Conservation (phyloP, 2,797 vertebrate species). For the Borostomias antarcticus region DNA sequence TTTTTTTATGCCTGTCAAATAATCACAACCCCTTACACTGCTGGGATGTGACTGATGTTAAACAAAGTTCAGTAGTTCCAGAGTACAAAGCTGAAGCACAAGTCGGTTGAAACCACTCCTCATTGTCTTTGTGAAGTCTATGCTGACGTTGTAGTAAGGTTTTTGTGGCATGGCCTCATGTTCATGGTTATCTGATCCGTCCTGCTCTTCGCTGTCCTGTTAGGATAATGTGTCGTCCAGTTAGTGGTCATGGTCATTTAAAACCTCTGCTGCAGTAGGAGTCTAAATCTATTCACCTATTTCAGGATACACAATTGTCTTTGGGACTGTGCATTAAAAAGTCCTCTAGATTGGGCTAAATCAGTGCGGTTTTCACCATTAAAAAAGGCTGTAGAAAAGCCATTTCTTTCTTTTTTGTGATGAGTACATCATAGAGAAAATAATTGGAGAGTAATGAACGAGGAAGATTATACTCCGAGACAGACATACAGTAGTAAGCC, state of each 20-base stretch:
- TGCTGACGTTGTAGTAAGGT: neutral
- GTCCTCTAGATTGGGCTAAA: neutral
- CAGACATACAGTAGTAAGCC: slow-evolving; percentile 3
- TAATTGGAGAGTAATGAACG: neutral
- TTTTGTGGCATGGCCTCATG: slow-evolving; percentile 10
- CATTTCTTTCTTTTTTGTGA: neutral
- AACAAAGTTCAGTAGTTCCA: neutral
- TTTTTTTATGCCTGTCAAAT: slow-evolving; percentile 1
- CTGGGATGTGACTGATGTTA: slow-evolving; percentile 23
- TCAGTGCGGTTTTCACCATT: neutral
- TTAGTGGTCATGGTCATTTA: neutral
- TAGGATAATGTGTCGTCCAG: neutral
- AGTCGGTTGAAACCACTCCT: slow-evolving; percentile 12
- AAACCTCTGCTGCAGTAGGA: neutral
- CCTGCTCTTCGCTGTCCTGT: slow-evolving; percentile 18
- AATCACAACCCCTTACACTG: slow-evolving; percentile 19
- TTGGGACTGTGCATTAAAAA: slow-evolving; percentile 1
- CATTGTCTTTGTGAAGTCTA: neutral
- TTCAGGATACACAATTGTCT: neutral
- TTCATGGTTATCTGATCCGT: slow-evolving; percentile 24
- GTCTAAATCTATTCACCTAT: neutral
- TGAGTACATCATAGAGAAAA: too few species aligned
- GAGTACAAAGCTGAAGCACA: slow-evolving; percentile 19
- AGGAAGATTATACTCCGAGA: neutral
- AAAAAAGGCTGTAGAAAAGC: slow-evolving; percentile 1